These are phyloP conservation scores for Drosophila asahinai DNA, from an alignment of 1,140 invertebrate species.

Conservation along the genomic window DNA sequence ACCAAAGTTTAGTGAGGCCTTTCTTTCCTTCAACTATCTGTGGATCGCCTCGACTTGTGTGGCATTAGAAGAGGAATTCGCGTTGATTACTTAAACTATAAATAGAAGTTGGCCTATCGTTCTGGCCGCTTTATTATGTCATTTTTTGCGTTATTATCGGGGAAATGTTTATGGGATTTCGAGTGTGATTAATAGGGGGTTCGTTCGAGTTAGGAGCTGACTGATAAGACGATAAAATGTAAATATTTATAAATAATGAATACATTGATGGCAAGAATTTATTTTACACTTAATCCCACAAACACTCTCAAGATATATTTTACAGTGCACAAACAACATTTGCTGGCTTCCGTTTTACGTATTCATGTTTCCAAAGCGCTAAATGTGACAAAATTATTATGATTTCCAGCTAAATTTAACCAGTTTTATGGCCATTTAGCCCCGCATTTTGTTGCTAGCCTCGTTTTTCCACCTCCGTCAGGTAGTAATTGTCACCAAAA, in stretches of 20 bases:
- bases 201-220: neutral
- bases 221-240: conserved; percentile 9
- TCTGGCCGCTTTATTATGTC: conserved; percentile 38
- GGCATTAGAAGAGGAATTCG: conserved; percentile 34
- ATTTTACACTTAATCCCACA: too few species aligned
- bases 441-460: neutral
- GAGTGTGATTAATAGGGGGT: conserved; percentile 59
- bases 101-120: conserved; percentile 50
- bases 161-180: conserved; percentile 35
- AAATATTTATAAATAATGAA: neutral
- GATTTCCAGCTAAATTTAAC: conserved; percentile 32
- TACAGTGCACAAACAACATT: neutral
- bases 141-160: conserved; percentile 47
- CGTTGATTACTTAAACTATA: conserved; percentile 46
- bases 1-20: conserved; percentile 6
- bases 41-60: conserved; percentile 29
- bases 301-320: neutral
- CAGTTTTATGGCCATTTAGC: conserved; percentile 23
- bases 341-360: neutral
- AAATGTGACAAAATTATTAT: conserved; percentile 27
- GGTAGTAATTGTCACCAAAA: conserved; percentile 13
- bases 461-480: conserved; percentile 13
- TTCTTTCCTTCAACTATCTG: conserved; percentile 10
- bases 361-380: conserved; percentile 1
- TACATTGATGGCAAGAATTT: neutral